Percentiles rank a stretch among this genome's conserved stretches.
phyloP scores from a whole-genome alignment of 2,113 vertebrate species.

The Corythoichthys haematopterus region DNA sequence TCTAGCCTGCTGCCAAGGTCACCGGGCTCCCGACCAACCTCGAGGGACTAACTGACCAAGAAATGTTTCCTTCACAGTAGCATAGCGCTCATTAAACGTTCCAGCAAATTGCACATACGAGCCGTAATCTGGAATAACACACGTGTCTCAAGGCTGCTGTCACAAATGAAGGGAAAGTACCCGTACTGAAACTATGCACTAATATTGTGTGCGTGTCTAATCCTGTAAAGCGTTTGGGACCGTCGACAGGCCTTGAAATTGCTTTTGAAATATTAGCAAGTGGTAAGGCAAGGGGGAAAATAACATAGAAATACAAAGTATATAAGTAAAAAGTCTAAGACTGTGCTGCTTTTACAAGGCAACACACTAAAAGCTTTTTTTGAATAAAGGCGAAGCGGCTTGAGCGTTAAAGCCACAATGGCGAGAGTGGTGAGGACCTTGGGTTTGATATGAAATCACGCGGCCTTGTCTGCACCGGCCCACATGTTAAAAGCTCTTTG shows the following conservation, averaged over 20 bases:
- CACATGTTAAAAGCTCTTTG: constrained; percentile 70
- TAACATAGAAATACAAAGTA: constrained; percentile 15
- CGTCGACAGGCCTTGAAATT: constrained; percentile 20
- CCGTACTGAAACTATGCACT: constrained; percentile 8
- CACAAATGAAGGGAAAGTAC: constrained; percentile 11
- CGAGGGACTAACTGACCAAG: constrained; percentile 85
- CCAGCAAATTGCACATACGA: constrained; percentile 21
- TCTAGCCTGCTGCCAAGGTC: constrained; percentile 9
- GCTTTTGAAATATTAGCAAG: constrained; percentile 22
- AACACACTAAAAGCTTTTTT: constrained; percentile 54
- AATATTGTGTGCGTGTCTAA: not conserved
- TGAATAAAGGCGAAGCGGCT: constrained; percentile 47
- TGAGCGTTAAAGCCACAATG: constrained; percentile 56
- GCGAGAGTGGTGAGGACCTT: constrained; percentile 59
- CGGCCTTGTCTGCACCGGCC: constrained; percentile 62
- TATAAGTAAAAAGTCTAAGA: constrained; percentile 40
- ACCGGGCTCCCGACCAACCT: constrained; percentile 76
- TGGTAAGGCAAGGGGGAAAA: constrained; percentile 18
- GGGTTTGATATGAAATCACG: constrained; percentile 64
- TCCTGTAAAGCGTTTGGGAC: constrained; percentile 16
- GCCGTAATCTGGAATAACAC: constrained; percentile 29
- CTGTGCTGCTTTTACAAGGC: constrained; percentile 53
- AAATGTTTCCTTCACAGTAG: constrained; percentile 71
- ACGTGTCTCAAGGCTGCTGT: constrained; percentile 27
- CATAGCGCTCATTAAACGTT: constrained; percentile 36